Conservation (phyloP, 2,113 vertebrate species). For the Ceuthmochares aereus region DNA sequence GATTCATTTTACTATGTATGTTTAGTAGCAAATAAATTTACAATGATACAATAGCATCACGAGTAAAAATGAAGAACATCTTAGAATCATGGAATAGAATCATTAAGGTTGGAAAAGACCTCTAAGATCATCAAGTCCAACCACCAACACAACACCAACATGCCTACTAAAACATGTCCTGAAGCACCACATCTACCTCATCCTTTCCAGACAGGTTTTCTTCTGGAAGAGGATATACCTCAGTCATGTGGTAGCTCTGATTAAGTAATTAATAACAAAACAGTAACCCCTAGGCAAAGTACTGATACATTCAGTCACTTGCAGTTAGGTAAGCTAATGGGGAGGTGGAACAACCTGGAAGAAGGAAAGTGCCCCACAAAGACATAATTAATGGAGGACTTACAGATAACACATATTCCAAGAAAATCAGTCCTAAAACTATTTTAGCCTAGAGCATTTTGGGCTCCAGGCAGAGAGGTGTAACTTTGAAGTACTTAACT, state of each 20-base stretch:
- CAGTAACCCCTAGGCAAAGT: background rate
- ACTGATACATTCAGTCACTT: background rate
- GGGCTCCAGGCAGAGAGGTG: background rate
- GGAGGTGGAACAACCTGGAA: background rate
- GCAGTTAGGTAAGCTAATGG: background rate
- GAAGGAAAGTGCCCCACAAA: background rate
- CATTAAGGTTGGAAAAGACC: no score
- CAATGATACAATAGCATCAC: background rate
- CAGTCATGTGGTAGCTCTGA: background rate
- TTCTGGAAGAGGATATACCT: background rate
- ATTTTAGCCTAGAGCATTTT: background rate
- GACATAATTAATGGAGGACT: background rate
- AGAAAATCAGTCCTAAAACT: background rate
- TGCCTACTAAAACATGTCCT: no score
- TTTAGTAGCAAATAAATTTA: background rate
- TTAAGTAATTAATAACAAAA: background rate
- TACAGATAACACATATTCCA: background rate
- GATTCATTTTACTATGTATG: rapidly evolving
- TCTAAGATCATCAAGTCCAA: no score
- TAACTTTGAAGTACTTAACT: background rate
- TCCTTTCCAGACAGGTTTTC: background rate
- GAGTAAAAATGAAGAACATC: background rate
- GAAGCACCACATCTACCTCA: background rate
- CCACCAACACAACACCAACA: no score
- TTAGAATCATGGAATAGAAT: no score